Evolutionary conservation across 2,888 invertebrate species (phyloP), one percentile per base, ranked within the genome.

Genomic region (Autographa pulchrina): DNA sequence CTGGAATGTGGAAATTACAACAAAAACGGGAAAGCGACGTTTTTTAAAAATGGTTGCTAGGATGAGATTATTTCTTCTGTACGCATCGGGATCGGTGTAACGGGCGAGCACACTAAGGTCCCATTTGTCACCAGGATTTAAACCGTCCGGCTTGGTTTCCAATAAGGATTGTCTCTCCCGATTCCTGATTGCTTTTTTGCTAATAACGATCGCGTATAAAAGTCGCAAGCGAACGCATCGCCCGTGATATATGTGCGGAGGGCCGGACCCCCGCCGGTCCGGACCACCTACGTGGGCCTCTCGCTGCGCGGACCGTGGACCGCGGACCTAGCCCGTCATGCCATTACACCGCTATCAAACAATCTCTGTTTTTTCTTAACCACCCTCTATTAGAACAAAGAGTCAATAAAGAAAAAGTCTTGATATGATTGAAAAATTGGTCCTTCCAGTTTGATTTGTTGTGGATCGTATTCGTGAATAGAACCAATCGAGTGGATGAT

Each of bases 251-350:
- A 84, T 82, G 79, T 75, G 64, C 62, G 66, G 72, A 76, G 72
- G 70, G 74, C 65, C 73, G 85, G 72, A 86, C 88, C 84, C 87
- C 87, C 84, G 78, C 52, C 25, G 81, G 54, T 41, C 73, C 75
- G 82, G 90, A 90, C 90, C 90, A 90, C 90, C 90, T 78, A 82
- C 84, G 85, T 77, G 76, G 90, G 82, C 81, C 83, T 73, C 86
- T 83, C 82, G 82, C 88, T 84, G 87, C 59, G 87, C 59, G 65
- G 77, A 5, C 16, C n/a, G 54, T 62, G n/a, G n/a, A n/a, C 79
- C 54, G 65, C 38, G 71, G 65, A 67, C 68, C 72, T 76, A 68
- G 68, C 65, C 79, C 66, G 65, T 76, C 52, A 48, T 56, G 62
- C 76, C 70, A 77, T 77, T 72, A 72, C 61, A 59, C 59, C 63